Conservation (phyloP, 1,140 invertebrate species). For the Leptestheria dahalacensis region DNA sequence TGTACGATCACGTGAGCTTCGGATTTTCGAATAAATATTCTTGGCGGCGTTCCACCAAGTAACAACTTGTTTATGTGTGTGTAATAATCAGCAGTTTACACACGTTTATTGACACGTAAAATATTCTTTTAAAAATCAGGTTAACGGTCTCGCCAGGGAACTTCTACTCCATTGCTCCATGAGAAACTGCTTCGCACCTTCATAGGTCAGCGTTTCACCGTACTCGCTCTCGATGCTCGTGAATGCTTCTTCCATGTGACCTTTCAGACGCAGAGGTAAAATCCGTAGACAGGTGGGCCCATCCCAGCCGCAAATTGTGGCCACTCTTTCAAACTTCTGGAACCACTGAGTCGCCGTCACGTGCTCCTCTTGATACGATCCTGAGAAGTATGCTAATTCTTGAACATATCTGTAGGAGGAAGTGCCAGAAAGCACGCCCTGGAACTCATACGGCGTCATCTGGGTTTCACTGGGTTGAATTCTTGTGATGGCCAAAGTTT, state of each 20-base stretch:
- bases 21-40: no score
- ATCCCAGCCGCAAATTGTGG: background rate
- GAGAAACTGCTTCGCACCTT: background rate
- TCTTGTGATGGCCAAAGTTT: no score
- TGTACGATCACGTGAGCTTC: no score
- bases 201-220: background rate
- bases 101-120: no score
- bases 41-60: no score
- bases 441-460: background rate
- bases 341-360: background rate
- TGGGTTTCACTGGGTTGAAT: no score
- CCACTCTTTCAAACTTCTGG: background rate
- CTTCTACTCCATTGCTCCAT: background rate
- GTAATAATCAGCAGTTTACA: no score
- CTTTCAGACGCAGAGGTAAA: slow-evolving; percentile 15
- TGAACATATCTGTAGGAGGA: background rate
- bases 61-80: no score
- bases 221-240: slow-evolving; percentile 15
- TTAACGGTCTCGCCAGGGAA: no score
- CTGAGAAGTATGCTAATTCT: background rate
- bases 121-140: no score
- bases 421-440: background rate
- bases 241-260: slow-evolving; percentile 18
- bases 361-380: background rate
- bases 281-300: background rate